Evolutionary conservation across 2,113 vertebrate species (phyloP).

Genomic region (Chionomys nivalis): DNA sequence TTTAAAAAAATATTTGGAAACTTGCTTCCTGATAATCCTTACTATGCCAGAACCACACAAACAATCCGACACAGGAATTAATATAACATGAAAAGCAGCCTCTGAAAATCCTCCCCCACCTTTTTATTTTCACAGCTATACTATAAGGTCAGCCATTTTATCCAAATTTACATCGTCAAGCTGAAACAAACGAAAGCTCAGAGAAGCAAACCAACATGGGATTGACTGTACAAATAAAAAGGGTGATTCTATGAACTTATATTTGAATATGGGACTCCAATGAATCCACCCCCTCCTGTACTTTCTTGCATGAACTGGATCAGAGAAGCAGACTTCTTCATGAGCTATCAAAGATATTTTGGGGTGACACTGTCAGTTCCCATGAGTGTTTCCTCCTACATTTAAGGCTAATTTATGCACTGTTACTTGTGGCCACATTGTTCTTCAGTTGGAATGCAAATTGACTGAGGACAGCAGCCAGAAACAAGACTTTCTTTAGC

Average conservation of each 20-base stretch:
- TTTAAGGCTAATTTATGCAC: slow-evolving; percentile 58
- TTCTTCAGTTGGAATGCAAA: slow-evolving; percentile 37
- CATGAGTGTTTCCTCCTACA: slow-evolving; percentile 40
- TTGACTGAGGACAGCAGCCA: neutral
- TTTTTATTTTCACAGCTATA: neutral
- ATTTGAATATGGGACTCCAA: neutral
- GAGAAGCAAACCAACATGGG: neutral
- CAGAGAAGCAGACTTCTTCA: slow-evolving; percentile 38
- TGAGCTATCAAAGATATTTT: slow-evolving; percentile 57
- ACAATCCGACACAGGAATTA: neutral
- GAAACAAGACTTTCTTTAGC: slow-evolving; percentile 38
- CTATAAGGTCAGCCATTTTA: neutral
- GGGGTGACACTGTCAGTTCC: slow-evolving; percentile 47
- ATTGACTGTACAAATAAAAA: neutral
- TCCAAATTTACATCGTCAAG: neutral
- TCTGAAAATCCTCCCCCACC: neutral
- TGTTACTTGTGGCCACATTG: slow-evolving; percentile 51
- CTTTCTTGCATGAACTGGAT: neutral
- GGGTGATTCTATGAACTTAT: neutral
- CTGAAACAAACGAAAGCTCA: slow-evolving; percentile 18
- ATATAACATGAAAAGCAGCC: neutral
- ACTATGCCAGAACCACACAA: neutral
- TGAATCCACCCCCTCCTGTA: neutral
- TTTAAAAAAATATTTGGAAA: neutral
- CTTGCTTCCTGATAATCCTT: neutral